phyloP scores from a whole-genome alignment of 2,888 invertebrate genomes.

The Cryptus viduatorius region DNA sequence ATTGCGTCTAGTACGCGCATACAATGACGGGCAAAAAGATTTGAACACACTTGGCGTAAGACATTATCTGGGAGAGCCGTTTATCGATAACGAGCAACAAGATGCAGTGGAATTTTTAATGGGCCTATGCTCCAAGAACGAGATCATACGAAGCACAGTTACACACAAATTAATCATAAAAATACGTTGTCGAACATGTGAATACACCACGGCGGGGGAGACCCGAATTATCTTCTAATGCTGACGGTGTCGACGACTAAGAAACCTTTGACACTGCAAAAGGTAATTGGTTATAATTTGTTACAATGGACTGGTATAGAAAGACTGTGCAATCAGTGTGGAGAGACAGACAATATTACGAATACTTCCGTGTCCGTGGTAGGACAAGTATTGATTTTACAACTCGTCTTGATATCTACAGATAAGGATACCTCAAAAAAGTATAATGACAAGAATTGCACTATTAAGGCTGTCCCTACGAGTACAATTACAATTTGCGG shows the following conservation, averaged over 20 bases:
- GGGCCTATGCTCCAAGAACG: background rate
- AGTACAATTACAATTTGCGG: conserved; percentile 11
- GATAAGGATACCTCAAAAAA: background rate
- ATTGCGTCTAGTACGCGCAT: background rate
- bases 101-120: conserved; percentile 45
- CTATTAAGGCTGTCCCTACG: conserved; percentile 33
- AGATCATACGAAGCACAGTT: background rate
- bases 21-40: background rate
- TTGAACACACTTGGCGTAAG: conserved; percentile 9
- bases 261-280: conserved; percentile 25
- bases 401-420: conserved; percentile 1
- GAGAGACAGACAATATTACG: background rate
- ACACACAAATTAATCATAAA: conserved; percentile 19
- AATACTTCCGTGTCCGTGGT: background rate
- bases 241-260: background rate
- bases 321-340: conserved; percentile 5
- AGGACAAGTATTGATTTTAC: conserved; percentile 9
- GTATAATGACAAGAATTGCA: conserved; percentile 14
- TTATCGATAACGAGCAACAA: conserved; percentile 37
- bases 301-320: conserved; percentile 13
- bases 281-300: conserved; percentile 11
- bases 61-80: conserved; percentile 32
- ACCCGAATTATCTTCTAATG: conserved; percentile 22
- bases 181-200: conserved; percentile 11
- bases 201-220: conserved; percentile 1